Conservation (phyloP, 2,113 vertebrate genomes). For the Leucopsar rothschildi region DNA sequence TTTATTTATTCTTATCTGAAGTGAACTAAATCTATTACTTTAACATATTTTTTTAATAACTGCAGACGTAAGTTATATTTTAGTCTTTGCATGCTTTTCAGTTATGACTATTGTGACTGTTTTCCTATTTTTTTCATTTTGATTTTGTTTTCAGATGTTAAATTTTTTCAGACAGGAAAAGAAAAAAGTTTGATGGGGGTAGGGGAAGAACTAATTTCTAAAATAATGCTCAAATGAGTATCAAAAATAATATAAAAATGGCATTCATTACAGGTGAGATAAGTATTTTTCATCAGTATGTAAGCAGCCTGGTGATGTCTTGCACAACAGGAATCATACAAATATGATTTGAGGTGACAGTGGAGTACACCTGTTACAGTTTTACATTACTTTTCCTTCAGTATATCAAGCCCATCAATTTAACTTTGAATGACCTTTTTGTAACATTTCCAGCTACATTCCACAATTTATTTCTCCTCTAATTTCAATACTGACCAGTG, state of each 20-base stretch:
- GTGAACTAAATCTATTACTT: not conserved
- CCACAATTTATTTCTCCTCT: not conserved
- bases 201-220: not conserved
- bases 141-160: rapidly evolving
- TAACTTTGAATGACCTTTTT: not conserved
- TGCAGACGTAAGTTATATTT: not conserved
- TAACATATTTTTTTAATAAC: not conserved
- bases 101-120: rapidly evolving
- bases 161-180: not conserved
- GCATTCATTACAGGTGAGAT: not conserved
- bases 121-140: not conserved
- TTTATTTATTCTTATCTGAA: not conserved
- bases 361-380: not conserved
- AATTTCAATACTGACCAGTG: not conserved
- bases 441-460: not conserved
- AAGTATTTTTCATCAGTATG: not conserved
- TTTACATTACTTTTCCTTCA: not conserved
- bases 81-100: not conserved
- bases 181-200: rapidly evolving
- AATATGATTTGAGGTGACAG: not conserved
- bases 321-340: not conserved
- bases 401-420: not conserved
- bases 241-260: not conserved
- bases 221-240: not conserved
- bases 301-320: not conserved